Evolutionary conservation across 37 sponge, comb jelly and placozoan species (phyloP).

Genomic region (Hormiphora californensis): DNA sequence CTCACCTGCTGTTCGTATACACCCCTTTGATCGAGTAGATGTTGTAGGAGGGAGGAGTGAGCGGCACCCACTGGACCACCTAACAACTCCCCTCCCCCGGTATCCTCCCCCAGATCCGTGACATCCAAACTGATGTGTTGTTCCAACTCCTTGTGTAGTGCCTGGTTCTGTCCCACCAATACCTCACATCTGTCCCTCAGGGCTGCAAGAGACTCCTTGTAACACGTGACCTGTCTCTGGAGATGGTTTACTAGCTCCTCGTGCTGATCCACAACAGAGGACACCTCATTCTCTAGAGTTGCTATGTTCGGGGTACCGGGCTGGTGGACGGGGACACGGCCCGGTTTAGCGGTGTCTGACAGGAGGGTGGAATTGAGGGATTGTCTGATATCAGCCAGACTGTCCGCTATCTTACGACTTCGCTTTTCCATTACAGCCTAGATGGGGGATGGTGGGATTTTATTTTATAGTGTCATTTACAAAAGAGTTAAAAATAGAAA

Average conservation of each 20-base stretch:
- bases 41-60: background rate
- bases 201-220: conserved; percentile 18
- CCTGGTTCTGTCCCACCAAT: conserved; percentile 47
- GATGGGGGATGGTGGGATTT: no score
- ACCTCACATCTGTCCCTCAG: conserved; percentile 37
- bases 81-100: background rate
- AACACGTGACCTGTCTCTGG: conserved; percentile 6
- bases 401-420: conserved; percentile 23
- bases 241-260: conserved; percentile 17
- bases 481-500: no score
- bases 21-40: background rate
- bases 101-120: background rate
- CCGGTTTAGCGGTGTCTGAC: background rate
- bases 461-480: no score
- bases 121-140: conserved; percentile 53
- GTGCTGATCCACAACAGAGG: conserved; percentile 34
- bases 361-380: background rate
- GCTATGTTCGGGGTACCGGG: background rate
- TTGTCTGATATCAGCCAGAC: background rate
- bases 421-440: conserved; percentile 25
- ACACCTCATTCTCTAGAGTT: background rate
- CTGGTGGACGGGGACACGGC: background rate
- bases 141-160: conserved; percentile 31
- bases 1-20: conserved; percentile 41
- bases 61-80: conserved; percentile 32